A percentile compares a stretch with the other conserved stretches of the same genome.
Evolutionary conservation across 2,888 invertebrate species (phyloP).

Genomic region (Troides helena): DNA sequence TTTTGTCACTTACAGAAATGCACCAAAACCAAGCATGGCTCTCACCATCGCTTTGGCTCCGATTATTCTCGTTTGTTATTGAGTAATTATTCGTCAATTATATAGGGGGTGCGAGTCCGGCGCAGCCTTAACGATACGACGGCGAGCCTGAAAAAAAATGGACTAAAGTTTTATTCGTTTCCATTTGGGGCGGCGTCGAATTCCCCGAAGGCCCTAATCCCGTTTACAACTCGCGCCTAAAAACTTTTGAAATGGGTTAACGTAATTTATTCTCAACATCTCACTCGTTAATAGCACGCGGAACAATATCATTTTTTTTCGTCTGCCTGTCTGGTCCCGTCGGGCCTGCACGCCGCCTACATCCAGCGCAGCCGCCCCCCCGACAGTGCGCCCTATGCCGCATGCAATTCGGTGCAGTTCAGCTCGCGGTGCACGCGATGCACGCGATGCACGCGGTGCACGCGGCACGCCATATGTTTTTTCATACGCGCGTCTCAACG

Average conservation of each 20-base stretch:
- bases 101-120: too few species aligned
- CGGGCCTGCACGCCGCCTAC: slow-evolving; percentile 32
- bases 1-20: too few species aligned
- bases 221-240: slow-evolving; percentile 49
- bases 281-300: slow-evolving; percentile 61
- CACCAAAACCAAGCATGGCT: too few species aligned
- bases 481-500: slow-evolving; percentile 29
- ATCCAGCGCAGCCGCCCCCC: neutral
- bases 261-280: slow-evolving; percentile 64
- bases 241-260: slow-evolving; percentile 55
- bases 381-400: neutral
- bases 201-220: slow-evolving; percentile 51
- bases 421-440: neutral
- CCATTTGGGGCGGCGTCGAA: slow-evolving; percentile 28
- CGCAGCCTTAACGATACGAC: neutral
- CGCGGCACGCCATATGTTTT: slow-evolving; percentile 25
- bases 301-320: slow-evolving; percentile 48
- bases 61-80: too few species aligned
- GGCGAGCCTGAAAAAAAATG: neutral
- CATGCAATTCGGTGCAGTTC: neutral
- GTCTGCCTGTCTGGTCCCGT: slow-evolving; percentile 42
- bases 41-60: too few species aligned
- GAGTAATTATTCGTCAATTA: too few species aligned
- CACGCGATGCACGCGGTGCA: neutral
- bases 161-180: slow-evolving; percentile 5